Evolutionary conservation across 2,797 vertebrate species (phyloP), one percentile per base, ranked within the genome.

Genomic region (Yasuhikotakia modesta): DNA sequence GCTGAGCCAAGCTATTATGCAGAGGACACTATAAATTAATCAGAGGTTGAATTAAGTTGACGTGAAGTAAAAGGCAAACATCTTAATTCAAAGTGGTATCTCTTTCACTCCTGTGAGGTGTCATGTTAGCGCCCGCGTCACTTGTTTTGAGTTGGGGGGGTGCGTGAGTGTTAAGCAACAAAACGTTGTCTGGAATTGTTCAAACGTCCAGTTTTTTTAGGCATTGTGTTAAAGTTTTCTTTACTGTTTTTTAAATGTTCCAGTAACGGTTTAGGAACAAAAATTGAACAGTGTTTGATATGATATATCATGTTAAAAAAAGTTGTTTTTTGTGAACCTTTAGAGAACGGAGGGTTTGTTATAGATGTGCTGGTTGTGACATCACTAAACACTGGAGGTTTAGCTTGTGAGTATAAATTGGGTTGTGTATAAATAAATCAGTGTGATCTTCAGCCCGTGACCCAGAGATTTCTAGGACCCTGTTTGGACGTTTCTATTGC

Each of bases 11-110:
- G 78, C 63, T 22, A 19, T 68, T 69, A 60, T 68, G 46, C 48
- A 70, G 48, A 53, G 58, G 66, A 61, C 72, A 63, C 57, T 39
- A n/a, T 81, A 48, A 80, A 80, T 76, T 48, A 70, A 75, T 76
- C 66, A 75, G 71, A 39, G 58, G 43, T 43, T 53, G 65, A 75
- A 73, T 79, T 61, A 79, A 58, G 50, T 57, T 13, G 60, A 79
- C 72, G 60, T 65, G 69, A 57, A 70, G 30, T 70, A 78, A 70
- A 70, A 70, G 52, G 53, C 24, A 60, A 76, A 61, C 24, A 57
- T 61, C 32, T 69, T 65, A 52, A 72, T 63, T 69, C 61, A 43
- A 69, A 69, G 53, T 69, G 55, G 55, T 55, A 43, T 72, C 79
- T 58, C 17, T 76, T 78, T 63, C 64, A 70, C 21, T 73, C 16